Evolutionary conservation across 2,113 vertebrate species (phyloP).

Genomic region (Okapia johnstoni): DNA sequence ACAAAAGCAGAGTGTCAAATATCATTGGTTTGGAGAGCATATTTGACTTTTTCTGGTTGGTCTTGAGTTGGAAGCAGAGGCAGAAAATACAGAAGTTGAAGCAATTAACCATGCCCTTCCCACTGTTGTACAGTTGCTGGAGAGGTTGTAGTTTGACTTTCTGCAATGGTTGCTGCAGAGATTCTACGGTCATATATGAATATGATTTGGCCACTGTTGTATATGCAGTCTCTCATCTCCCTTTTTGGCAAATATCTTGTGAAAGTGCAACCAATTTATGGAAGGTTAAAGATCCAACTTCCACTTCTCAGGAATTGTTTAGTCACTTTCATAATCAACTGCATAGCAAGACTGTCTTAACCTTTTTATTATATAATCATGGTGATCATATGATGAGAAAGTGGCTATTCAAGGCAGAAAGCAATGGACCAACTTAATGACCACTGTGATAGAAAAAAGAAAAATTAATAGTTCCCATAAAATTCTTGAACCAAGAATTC

Average conservation of each 20-base stretch:
- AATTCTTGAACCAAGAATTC: background rate
- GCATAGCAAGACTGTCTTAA: background rate
- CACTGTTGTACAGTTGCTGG: too few relatives aligned
- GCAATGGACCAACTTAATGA: background rate
- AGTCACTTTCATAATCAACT: background rate
- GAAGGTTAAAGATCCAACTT: background rate
- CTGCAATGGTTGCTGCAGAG: background rate
- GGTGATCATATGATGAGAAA: background rate
- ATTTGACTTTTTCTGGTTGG: background rate
- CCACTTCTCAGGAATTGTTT: background rate
- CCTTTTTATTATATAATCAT: background rate
- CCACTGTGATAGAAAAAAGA: background rate
- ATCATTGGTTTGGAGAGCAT: background rate
- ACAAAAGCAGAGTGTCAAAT: background rate
- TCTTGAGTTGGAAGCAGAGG: background rate
- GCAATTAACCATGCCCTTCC: fast-evolving
- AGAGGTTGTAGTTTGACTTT: background rate
- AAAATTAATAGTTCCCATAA: background rate
- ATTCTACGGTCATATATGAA: background rate
- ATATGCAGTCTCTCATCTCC: background rate
- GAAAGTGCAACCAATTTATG: background rate
- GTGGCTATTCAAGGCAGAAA: background rate
- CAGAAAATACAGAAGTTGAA: background rate
- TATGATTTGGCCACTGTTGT: background rate
- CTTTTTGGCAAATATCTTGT: background rate